Conservation (phyloP, 2,797 vertebrate genomes). For the Numenius phaeopus region DNA sequence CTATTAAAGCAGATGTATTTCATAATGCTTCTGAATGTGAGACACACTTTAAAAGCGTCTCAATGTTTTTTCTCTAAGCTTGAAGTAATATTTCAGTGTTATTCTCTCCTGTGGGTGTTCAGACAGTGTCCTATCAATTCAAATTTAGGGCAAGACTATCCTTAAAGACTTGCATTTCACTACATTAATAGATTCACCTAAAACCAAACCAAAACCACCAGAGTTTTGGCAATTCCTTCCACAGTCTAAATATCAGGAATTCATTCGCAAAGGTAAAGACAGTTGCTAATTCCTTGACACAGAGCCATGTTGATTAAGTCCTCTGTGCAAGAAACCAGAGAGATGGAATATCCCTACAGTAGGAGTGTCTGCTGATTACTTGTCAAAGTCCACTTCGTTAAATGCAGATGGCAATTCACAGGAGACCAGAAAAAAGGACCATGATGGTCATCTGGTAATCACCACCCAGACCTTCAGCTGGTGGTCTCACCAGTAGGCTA, state of each 20-base stretch:
- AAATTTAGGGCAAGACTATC: not conserved
- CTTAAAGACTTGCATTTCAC: not conserved
- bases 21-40: not conserved
- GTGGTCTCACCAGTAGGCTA: not conserved
- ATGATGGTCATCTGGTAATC: not conserved
- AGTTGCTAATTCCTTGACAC: not conserved
- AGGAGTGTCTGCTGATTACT: not conserved
- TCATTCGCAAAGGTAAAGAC: not conserved
- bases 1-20: not conserved
- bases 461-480: not conserved
- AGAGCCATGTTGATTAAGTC: not conserved
- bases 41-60: not conserved
- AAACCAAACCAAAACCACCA: not conserved
- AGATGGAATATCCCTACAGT: not conserved
- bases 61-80: not conserved
- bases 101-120: not conserved
- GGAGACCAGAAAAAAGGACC: not conserved
- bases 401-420: not conserved
- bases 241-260: not conserved
- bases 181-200: not conserved
- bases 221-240: not conserved
- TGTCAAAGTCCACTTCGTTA: not conserved
- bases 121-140: not conserved
- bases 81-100: not conserved
- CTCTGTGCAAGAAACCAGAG: not conserved